Evolutionary conservation across 2,113 vertebrate species (phyloP).

Genomic region (Spea multiplicata): DNA sequence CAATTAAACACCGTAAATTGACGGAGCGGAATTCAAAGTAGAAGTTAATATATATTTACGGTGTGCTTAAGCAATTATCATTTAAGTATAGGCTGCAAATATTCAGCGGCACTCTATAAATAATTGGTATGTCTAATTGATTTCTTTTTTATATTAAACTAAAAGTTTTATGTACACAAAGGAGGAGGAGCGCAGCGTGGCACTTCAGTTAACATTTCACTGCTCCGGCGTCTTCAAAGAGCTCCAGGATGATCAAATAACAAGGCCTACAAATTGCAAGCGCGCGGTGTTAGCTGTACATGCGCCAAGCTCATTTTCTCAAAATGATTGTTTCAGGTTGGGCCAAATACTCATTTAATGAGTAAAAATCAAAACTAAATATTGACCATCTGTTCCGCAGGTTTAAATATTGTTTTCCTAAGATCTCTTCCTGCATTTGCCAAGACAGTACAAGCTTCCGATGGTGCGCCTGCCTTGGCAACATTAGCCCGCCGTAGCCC

Average conservation of each 20-base stretch:
- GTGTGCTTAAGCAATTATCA: too few relatives aligned
- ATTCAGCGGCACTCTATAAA: too few relatives aligned
- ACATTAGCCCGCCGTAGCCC: neutral
- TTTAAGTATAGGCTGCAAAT: too few relatives aligned
- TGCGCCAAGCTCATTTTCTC: constrained; percentile 36
- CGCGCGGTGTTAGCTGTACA: constrained; percentile 15
- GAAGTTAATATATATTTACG: too few relatives aligned
- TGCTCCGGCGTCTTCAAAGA: constrained; percentile 9
- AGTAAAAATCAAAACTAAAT: constrained; percentile 44
- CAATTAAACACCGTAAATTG: too few relatives aligned
- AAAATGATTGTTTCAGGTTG: constrained; percentile 34
- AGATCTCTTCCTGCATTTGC: constrained; percentile 23
- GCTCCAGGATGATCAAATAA: constrained; percentile 15
- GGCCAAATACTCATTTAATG: constrained; percentile 46
- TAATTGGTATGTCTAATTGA: too few relatives aligned
- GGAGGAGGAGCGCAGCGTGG: neutral
- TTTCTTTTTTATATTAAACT: neutral
- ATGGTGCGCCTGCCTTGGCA: neutral
- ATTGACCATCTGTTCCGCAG: constrained; percentile 43
- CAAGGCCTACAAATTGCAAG: constrained; percentile 15
- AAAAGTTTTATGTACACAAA: constrained; percentile 5
- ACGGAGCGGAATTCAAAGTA: too few relatives aligned
- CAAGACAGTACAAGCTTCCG: neutral
- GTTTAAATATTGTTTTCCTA: constrained; percentile 43
- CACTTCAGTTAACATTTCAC: constrained; percentile 4